These are phyloP conservation scores for Sphaerophoria taeniata DNA, from an alignment of 2,888 invertebrate species.

Conservation along the genomic window DNA sequence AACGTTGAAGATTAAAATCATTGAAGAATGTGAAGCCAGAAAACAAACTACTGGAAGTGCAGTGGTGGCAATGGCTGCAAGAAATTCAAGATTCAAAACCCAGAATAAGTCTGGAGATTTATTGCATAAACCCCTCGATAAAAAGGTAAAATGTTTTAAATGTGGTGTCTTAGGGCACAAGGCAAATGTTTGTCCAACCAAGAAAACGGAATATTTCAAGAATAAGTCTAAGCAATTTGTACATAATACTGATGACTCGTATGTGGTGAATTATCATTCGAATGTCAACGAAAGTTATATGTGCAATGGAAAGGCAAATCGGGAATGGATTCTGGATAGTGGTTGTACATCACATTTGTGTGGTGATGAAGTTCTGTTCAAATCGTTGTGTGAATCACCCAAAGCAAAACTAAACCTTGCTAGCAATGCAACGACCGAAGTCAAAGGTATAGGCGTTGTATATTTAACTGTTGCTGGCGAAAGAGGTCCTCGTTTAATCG, in stretches of 20 bases:
- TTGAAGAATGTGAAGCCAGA: conserved; percentile 59
- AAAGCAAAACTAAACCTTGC: too few relatives aligned
- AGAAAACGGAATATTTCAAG: background rate
- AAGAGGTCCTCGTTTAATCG: background rate
- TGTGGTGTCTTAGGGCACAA: conserved; percentile 53
- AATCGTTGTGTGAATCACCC: background rate
- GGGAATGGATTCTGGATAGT: conserved; percentile 3
- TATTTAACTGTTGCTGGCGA: conserved; percentile 5
- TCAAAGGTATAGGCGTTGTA: conserved; percentile 1
- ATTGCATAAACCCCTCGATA: background rate
- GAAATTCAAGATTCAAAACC: too few relatives aligned
- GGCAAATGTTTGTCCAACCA: conserved; percentile 43
- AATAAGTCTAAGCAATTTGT: background rate
- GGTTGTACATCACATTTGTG: background rate
- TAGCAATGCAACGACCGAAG: background rate
- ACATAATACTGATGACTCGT: background rate
- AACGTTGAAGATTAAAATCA: conserved; percentile 53
- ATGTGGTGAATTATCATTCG: background rate
- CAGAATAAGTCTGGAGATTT: background rate
- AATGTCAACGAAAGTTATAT: background rate
- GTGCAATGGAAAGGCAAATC: background rate
- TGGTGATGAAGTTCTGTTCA: background rate
- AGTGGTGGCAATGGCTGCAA: conserved; percentile 46
- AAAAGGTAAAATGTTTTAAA: conserved; percentile 46
- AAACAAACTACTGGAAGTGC: conserved; percentile 39